Evolutionary conservation across 2,888 invertebrate species (phyloP).

Genomic region (Philaethria dido): DNA sequence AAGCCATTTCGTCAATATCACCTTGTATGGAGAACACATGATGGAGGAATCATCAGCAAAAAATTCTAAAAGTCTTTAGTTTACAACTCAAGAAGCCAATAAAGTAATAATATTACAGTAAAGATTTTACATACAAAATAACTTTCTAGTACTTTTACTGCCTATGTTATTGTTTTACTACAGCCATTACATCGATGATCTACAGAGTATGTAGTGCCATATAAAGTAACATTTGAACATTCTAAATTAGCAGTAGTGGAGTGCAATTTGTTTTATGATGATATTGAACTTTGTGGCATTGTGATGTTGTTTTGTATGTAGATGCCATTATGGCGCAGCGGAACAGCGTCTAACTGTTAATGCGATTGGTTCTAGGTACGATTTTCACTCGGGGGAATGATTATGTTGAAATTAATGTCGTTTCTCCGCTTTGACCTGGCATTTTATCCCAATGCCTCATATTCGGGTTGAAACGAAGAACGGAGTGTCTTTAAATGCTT

Average conservation of each 20-base stretch:
- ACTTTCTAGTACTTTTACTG: slow-evolving; percentile 3
- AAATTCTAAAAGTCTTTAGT: background rate
- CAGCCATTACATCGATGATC: background rate
- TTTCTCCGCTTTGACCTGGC: no score
- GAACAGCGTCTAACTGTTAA: no score
- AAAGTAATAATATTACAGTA: background rate
- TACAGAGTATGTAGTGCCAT: background rate
- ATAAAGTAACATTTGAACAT: background rate
- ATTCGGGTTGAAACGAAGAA: no score
- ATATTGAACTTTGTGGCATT: background rate
- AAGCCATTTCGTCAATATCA: no score
- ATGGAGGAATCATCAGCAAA: no score
- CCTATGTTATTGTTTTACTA: background rate
- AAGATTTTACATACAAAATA: background rate
- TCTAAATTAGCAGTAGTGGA: background rate
- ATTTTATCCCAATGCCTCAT: no score
- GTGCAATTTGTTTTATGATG: background rate
- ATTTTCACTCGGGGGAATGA: no score
- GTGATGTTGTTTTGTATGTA: background rate
- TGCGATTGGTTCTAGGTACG: no score
- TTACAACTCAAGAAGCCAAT: background rate
- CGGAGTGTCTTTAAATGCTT: no score
- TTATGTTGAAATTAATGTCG: no score
- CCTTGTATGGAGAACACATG: no score
- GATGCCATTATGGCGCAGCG: no score